Evolutionary conservation across 2,113 vertebrate species (phyloP).

Genomic region (Brachyhypopomus occidentalis): DNA sequence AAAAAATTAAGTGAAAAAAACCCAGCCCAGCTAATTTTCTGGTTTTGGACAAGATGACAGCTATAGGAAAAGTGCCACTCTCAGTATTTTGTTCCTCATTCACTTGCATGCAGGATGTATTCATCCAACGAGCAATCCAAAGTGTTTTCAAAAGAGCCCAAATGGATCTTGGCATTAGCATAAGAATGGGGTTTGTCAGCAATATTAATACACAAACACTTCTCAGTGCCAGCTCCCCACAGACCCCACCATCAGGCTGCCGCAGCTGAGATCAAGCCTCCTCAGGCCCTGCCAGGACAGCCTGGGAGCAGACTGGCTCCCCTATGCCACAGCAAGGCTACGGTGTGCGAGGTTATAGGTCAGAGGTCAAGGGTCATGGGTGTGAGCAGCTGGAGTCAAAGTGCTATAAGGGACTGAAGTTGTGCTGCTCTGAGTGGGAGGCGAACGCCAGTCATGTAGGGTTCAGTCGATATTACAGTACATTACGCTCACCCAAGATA

Average conservation of each 20-base stretch:
- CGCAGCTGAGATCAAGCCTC: neutral
- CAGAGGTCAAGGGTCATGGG: neutral
- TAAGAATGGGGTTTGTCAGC: constrained; percentile 56
- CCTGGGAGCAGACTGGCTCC: constrained; percentile 3
- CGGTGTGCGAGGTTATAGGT: neutral
- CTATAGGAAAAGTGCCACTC: constrained; percentile 42
- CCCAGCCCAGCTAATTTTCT: constrained; percentile 43
- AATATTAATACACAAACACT: constrained; percentile 47
- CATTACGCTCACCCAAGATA: constrained; percentile 1
- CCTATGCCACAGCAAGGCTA: neutral
- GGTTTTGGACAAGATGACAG: constrained; percentile 36
- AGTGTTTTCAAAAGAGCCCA: constrained; percentile 43
- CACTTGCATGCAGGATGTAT: constrained; percentile 33
- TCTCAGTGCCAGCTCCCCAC: constrained; percentile 30
- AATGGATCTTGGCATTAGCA: constrained; percentile 53
- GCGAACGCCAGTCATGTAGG: neutral
- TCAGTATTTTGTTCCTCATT: constrained; percentile 43
- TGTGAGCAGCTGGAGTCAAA: neutral
- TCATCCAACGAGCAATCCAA: constrained; percentile 37
- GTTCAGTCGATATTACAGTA: neutral
- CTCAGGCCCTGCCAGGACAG: neutral
- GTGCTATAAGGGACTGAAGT: constrained; percentile 6
- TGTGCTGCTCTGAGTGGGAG: neutral
- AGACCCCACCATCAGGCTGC: constrained; percentile 21
- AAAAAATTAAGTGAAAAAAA: neutral